phyloP scores from a whole-genome alignment of 2,888 invertebrate genomes.

The Lepas anatifera region DNA sequence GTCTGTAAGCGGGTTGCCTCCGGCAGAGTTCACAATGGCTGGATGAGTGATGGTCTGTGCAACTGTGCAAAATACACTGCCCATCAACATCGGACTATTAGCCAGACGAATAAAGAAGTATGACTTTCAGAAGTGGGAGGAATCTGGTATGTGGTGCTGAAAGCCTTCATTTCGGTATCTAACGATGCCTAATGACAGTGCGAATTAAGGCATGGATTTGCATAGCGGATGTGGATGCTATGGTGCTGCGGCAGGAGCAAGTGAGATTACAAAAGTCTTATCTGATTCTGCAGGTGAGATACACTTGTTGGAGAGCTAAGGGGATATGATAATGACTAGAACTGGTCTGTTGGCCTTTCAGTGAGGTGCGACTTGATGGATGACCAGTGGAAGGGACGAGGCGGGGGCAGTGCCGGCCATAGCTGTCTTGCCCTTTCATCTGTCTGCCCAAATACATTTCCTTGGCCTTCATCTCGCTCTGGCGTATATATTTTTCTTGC shows the following conservation, averaged over 20 bases:
- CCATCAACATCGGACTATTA: constrained; percentile 6
- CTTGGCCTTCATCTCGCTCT: no score
- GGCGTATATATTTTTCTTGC: no score
- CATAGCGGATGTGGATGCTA: not conserved
- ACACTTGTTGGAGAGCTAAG: not conserved
- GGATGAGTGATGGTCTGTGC: not conserved
- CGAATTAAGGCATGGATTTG: constrained; percentile 1
- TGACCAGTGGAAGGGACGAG: no score
- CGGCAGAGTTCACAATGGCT: not conserved
- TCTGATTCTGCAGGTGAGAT: not conserved
- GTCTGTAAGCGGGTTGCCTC: no score
- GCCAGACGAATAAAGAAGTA: constrained; percentile 4
- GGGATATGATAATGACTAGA: not conserved
- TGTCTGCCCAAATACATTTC: no score
- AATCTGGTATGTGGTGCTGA: not conserved
- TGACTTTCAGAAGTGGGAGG: constrained; percentile 1
- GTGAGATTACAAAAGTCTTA: not conserved
- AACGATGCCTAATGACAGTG: constrained; percentile 2
- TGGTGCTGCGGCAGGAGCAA: not conserved
- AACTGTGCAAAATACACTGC: not conserved
- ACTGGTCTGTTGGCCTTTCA: no score
- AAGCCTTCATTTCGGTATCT: not conserved
- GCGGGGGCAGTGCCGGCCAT: no score
- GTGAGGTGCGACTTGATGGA: no score
- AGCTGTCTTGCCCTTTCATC: no score